A percentile compares a stretch with the other conserved stretches of the same genome.
Evolutionary conservation across 2,888 invertebrate species (phyloP).

Genomic region (Sylvicola fuscatus): DNA sequence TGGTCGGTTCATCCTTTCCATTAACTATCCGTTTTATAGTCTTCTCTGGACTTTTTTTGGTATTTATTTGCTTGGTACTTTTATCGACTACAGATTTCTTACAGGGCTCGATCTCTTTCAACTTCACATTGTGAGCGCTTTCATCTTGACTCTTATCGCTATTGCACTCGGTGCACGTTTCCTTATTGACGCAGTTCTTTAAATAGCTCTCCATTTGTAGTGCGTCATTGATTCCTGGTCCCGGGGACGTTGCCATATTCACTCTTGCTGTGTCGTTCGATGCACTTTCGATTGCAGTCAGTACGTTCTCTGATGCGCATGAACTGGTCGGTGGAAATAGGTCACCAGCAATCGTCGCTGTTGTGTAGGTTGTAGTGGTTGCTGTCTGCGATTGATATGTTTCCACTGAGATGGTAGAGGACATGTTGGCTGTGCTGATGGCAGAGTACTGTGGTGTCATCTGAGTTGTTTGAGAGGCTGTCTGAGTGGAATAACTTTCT

Average conservation of each 20-base stretch:
- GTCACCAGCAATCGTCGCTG: conserved; percentile 4
- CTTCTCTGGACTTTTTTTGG: too few species aligned
- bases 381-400: conserved; percentile 3
- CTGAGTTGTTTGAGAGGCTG: too few species aligned
- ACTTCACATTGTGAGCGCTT: too few species aligned
- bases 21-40: too few species aligned
- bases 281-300: conserved; percentile 7
- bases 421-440: too few species aligned
- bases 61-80: too few species aligned
- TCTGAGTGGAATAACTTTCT: too few species aligned
- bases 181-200: conserved; percentile 2
- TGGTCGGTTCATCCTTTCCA: too few species aligned
- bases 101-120: too few species aligned
- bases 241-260: not conserved
- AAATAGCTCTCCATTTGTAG: conserved; percentile 1
- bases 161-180: conserved; percentile 1
- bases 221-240: not conserved
- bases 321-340: conserved; percentile 5
- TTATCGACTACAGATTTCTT: too few species aligned
- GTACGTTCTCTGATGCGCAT: conserved; percentile 6
- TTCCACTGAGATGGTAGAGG: too few species aligned
- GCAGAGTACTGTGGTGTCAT: too few species aligned
- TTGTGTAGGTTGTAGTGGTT: conserved; percentile 3
- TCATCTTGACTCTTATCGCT: not conserved
- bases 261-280: conserved; percentile 2